Evolutionary conservation across 2,113 vertebrate genomes (phyloP), one percentile per base, ranked within the genome.

Genomic region (Choloepus hoffmanni): DNA sequence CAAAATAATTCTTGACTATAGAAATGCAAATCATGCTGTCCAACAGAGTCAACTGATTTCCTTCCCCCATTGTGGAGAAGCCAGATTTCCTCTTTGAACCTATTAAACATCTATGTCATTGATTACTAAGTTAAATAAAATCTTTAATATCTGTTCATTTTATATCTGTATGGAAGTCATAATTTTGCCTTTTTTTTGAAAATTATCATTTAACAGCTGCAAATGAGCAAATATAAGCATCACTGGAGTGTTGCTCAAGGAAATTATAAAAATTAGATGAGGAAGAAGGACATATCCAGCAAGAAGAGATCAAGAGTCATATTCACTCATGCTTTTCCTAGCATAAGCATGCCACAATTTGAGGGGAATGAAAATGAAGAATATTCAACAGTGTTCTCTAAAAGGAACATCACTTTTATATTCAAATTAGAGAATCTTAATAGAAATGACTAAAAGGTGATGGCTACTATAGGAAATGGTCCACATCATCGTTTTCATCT

Each of bases 161-260:
- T 85, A 85, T 65, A 76, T 53, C 62, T 58, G 36, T 50, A 43
- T 40, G 28, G 67, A 26, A 82, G 58, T 45, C 77, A 83, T 33
- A 30, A 23, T 33, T 89, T 90, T n/a, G 58, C 43, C 33, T 92
- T 53, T 77, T 74, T 72, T 65, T 36, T 3, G 26, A 67, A 65
- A 89, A 91, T 85, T 89, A 70, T 79, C 40, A 92, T 81, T 81
- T 77, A 88, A 88, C 36, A 95, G 36, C 90, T 88, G 55, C 76
- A 94, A 90, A 92, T 76, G n/a, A 90, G 55, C 24, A 63, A 95
- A 87, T 88, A 63, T 67, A 84, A 84, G 13, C 10, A 26, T 73
- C 94, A 67, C 28, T 30, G 48, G 14, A 33, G 3, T 50, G 92
- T 21, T 18, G 15, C 78, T 60, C 13, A 21, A 3, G 0, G 6